Base-by-base conservation (phyloP, 2,888 invertebrate genomes). In the Maniola hyperantus region DNA sequence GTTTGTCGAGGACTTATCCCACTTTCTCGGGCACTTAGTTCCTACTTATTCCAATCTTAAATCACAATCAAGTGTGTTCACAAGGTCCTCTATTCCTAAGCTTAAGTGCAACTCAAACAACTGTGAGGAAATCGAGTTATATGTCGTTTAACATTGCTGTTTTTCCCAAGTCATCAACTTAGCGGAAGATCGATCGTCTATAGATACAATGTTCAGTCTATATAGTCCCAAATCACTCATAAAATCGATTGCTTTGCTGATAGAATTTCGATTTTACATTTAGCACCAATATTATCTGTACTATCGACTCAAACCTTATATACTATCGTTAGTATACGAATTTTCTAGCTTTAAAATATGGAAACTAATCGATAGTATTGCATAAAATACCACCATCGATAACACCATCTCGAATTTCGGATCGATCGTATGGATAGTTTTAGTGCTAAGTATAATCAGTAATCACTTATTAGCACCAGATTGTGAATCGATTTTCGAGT, bases 1-100 rank as follows among this genome's bases (percentile, higher is more conserved):
- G 57, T 57, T 57, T 57, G 57, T 42, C 36, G 50, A 64, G 57
- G 57, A 26, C 50, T 57, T 55, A 59, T 46, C 46, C 46, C 33
- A 33, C 33, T 20, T 20, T 20, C 57, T 42, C 46, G 20, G 55
- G 18, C 44, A 64, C 44, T 64, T 64, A 36, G 57, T 13, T 34
- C 62, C 42, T 53, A 62, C 53, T 53, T 53, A 53, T 8, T 36
- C 42, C n/a, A 64, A 42, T 34, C 54, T 46, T 13, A 60, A 60
- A 60, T 60, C 48, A 60, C 60, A 11, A 36, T 20, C 46, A 34
- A 60, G 60, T 50, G 48, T 36, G 50, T 26, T 59, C 48, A 46
- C 46, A 15, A 46, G 15, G 33, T 15, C 33, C 46, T 59, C 44
- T 46, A 46, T 59, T 15, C n/a, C 42, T 42, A 57, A 57, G 57